These are phyloP conservation scores for Poeciliopsis paucimaculata DNA, from an alignment of 2,797 vertebrate genomes.

Conservation along the genomic window DNA sequence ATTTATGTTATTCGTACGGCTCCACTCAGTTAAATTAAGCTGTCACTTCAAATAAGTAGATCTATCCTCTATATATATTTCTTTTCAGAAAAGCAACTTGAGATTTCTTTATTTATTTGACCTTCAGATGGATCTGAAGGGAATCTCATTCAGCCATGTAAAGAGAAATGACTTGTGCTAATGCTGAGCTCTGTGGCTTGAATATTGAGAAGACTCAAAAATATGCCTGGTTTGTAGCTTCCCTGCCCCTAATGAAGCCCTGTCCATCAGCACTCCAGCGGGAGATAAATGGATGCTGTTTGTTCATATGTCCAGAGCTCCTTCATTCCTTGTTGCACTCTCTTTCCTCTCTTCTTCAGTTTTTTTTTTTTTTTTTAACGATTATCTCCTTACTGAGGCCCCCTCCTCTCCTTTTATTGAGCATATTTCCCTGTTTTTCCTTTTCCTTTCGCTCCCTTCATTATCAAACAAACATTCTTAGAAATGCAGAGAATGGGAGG, in stretches of 20 bases:
- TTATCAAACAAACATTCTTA: slow-evolving; percentile 62
- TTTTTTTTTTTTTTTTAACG: slow-evolving; percentile 1
- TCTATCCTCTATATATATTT: slow-evolving; percentile 48
- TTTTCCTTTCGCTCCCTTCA: slow-evolving; percentile 19
- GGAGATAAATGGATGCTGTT: slow-evolving; percentile 77
- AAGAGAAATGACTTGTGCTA: slow-evolving; percentile 78
- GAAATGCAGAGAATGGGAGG: slow-evolving; percentile 19
- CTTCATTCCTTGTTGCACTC: slow-evolving; percentile 54
- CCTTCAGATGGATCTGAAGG: slow-evolving; percentile 71
- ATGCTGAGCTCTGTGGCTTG: slow-evolving; percentile 61
- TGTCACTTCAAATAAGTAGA: slow-evolving; percentile 62
- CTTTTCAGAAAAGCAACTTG: slow-evolving; percentile 47
- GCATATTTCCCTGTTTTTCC: slow-evolving; percentile 51
- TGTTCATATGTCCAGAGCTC: slow-evolving; percentile 66
- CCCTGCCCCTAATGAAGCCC: slow-evolving; percentile 69
- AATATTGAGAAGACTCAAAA: slow-evolving; percentile 66
- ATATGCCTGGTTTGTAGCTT: slow-evolving; percentile 60
- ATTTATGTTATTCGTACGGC: slow-evolving; percentile 63
- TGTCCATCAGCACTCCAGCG: slow-evolving; percentile 57
- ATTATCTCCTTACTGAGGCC: slow-evolving; percentile 25
- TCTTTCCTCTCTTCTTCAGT: slow-evolving; percentile 9
- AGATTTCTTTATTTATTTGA: slow-evolving; percentile 66
- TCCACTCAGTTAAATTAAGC: slow-evolving; percentile 64
- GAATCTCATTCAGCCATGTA: slow-evolving; percentile 76
- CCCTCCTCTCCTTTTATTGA: slow-evolving; percentile 23